Evolutionary conservation across 1,140 invertebrate genomes (phyloP).

Genomic region (Camponotus pennsylvanicus): DNA sequence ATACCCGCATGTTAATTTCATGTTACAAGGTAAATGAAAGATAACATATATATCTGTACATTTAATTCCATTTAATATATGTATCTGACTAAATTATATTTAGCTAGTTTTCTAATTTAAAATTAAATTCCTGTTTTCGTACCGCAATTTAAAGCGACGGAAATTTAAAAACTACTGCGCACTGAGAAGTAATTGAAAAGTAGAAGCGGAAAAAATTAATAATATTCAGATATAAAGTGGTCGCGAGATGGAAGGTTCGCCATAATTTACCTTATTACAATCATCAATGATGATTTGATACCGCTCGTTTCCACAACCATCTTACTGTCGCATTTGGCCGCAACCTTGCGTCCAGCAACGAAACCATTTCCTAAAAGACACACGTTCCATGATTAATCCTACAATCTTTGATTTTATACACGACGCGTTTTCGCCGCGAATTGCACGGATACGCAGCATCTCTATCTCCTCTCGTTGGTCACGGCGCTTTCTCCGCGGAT

Average conservation of each 20-base stretch:
- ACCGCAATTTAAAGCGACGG: background rate
- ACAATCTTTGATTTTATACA: slow-evolving; percentile 15
- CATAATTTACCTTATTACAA: background rate
- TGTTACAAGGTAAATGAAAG: background rate
- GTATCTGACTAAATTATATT: background rate
- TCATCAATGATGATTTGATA: background rate
- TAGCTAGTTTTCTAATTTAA: background rate
- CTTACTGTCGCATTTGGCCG: background rate
- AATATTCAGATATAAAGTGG: background rate
- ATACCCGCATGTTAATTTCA: too few relatives aligned
- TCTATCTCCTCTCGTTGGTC: slow-evolving; percentile 24
- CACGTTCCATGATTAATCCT: slow-evolving; percentile 25
- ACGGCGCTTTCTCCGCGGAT: slow-evolving; percentile 48
- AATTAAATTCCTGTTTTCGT: background rate
- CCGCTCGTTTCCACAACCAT: background rate
- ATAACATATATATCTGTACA: background rate
- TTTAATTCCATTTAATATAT: background rate
- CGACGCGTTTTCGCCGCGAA: background rate
- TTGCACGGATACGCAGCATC: background rate
- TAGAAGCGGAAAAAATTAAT: background rate
- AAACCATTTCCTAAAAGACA: slow-evolving; percentile 27
- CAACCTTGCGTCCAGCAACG: background rate
- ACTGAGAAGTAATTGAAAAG: background rate
- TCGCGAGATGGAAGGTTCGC: background rate
- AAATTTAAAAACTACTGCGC: background rate